phyloP scores from a whole-genome alignment of 2,113 vertebrate genomes.

The Melanostigma gelatinosum region DNA sequence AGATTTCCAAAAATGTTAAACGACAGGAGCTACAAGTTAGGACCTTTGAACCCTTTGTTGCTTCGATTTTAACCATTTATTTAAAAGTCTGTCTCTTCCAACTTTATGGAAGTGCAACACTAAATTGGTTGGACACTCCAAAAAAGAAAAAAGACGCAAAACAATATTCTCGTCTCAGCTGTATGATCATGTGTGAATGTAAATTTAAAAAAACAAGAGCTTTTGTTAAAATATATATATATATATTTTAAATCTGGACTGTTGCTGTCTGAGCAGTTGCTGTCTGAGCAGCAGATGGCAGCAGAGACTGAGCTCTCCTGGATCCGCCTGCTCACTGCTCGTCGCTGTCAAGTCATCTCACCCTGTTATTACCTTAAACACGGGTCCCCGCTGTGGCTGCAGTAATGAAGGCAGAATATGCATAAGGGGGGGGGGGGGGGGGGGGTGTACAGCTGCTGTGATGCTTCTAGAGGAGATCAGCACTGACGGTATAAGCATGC shows the following conservation, averaged over 20 bases:
- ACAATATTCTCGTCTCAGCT: background rate
- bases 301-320: constrained; percentile 40
- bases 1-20: background rate
- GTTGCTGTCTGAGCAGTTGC: no score
- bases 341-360: constrained; percentile 25
- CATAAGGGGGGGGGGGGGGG: background rate
- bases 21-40: background rate
- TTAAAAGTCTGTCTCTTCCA: background rate
- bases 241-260: background rate
- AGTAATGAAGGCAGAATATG: constrained; percentile 26
- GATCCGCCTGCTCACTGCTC: background rate
- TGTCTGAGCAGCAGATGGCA: constrained; percentile 71
- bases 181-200: background rate
- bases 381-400: background rate
- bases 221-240: no score
- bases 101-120: background rate
- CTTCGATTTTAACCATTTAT: background rate
- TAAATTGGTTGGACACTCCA: background rate
- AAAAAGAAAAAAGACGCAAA: background rate
- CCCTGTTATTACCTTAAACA: constrained; percentile 8
- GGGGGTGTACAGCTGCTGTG: constrained; percentile 19
- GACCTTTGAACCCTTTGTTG: background rate
- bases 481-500: constrained; percentile 21
- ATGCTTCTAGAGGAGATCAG: constrained; percentile 29
- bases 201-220: no score